Evolutionary conservation across 2,113 vertebrate species (phyloP).

Genomic region (Grantiella picta): DNA sequence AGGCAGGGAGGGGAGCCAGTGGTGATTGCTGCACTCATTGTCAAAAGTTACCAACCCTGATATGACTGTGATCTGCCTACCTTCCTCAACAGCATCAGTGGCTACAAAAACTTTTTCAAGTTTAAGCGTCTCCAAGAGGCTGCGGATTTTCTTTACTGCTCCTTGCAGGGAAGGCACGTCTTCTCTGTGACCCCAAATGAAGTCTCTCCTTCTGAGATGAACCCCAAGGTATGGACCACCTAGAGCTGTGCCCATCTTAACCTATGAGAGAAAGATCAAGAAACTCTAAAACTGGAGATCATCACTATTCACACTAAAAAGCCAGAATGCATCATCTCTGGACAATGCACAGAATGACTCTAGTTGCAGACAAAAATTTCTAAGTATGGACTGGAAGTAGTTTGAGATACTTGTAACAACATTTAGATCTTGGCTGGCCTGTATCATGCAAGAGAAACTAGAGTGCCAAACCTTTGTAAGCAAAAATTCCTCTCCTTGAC

Average conservation of each 20-base stretch:
- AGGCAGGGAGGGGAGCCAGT: not conserved
- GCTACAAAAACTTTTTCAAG: slow-evolving; percentile 89
- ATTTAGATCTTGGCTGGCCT: not conserved
- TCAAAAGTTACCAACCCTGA: not conserved
- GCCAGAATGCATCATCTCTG: not conserved
- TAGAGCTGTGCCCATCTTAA: slow-evolving; percentile 77
- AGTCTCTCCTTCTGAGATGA: slow-evolving; percentile 92
- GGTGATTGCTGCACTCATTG: not conserved
- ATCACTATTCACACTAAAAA: not conserved
- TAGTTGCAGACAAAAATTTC: not conserved
- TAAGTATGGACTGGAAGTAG: not conserved
- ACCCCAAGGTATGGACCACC: slow-evolving; percentile 90
- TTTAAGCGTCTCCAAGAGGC: slow-evolving; percentile 81
- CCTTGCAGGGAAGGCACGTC: slow-evolving; percentile 89
- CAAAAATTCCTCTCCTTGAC: not conserved
- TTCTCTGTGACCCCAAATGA: slow-evolving; percentile 94
- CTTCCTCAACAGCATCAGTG: slow-evolving; percentile 87
- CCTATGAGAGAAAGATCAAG: slow-evolving; percentile 62
- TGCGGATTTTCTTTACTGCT: slow-evolving; percentile 83
- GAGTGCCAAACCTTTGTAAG: not conserved
- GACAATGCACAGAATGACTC: not conserved
- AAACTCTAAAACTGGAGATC: not conserved
- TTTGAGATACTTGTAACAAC: not conserved
- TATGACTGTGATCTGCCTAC: slow-evolving; percentile 55
- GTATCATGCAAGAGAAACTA: not conserved